These are phyloP conservation scores for Climacteris rufus DNA, from an alignment of 2,113 vertebrate species.

Conservation along the genomic window DNA sequence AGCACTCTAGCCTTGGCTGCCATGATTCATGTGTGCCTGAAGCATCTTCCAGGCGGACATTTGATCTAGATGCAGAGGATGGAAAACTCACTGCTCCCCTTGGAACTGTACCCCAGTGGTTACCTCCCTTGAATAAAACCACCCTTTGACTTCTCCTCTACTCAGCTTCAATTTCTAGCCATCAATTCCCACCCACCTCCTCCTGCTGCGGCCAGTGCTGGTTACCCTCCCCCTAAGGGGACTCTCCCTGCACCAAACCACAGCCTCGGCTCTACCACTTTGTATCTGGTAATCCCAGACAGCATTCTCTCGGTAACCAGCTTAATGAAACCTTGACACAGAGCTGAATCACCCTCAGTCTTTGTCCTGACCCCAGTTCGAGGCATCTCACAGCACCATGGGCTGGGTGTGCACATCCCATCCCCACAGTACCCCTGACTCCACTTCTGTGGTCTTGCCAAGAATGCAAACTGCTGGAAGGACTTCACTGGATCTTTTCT, in stretches of 20 bases:
- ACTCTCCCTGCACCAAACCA: not conserved
- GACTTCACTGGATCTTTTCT: not conserved
- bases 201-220: not conserved
- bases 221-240: not conserved
- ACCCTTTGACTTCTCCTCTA: not conserved
- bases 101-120: not conserved
- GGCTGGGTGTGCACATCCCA: not conserved
- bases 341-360: not conserved
- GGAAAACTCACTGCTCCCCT: not conserved
- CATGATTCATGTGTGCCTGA: not conserved
- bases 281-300: not conserved
- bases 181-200: fast-evolving
- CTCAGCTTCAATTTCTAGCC: not conserved
- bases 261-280: not conserved
- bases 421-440: not conserved
- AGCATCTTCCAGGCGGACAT: slow-evolving; percentile 14
- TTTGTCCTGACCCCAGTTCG: not conserved
- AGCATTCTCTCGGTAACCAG: not conserved
- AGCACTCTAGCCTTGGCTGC: not conserved
- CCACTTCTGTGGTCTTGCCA: not conserved
- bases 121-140: not conserved
- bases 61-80: not conserved
- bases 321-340: not conserved
- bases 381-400: not conserved
- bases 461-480: not conserved